Percentiles rank a stretch among this genome's conserved stretches.
phyloP scores from a whole-genome alignment of 2,113 vertebrate genomes.

The Loxodonta africana region DNA sequence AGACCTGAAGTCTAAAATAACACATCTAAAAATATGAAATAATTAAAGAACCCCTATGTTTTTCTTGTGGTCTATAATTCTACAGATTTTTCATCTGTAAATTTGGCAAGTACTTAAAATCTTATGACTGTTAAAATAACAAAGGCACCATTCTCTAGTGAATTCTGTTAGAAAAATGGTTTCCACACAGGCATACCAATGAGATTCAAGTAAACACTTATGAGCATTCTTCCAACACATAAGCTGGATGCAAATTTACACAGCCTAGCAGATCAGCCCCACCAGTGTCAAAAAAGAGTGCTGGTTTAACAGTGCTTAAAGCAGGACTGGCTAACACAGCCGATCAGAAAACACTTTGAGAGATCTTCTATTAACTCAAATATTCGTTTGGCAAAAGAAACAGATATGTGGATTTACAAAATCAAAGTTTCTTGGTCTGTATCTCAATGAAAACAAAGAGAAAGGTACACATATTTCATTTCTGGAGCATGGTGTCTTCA shows the following conservation, averaged over 20 bases:
- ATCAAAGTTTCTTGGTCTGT: not conserved
- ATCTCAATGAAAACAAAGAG: not conserved
- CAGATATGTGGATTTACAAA: slow-evolving; percentile 47
- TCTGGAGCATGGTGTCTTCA: not conserved
- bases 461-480: not conserved
- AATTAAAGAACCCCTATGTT: not conserved
- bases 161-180: slow-evolving; percentile 17
- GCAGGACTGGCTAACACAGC: not conserved
- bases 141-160: slow-evolving; percentile 20
- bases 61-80: slow-evolving; percentile 4
- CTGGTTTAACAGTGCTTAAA: not conserved
- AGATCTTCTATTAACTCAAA: slow-evolving; percentile 46
- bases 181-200: slow-evolving; percentile 17
- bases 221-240: slow-evolving; percentile 11
- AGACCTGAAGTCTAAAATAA: slow-evolving; percentile 17
- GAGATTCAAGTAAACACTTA: slow-evolving; percentile 49
- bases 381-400: slow-evolving; percentile 40
- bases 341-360: not conserved
- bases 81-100: slow-evolving; percentile 3
- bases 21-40: not conserved
- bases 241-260: slow-evolving; percentile 50
- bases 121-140: slow-evolving; percentile 34
- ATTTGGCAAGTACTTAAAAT: slow-evolving; percentile 53
- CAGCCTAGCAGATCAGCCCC: not conserved
- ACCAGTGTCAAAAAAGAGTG: not conserved